phyloP scores from a whole-genome alignment of 2,113 vertebrate genomes.

The Caranx melampygus region DNA sequence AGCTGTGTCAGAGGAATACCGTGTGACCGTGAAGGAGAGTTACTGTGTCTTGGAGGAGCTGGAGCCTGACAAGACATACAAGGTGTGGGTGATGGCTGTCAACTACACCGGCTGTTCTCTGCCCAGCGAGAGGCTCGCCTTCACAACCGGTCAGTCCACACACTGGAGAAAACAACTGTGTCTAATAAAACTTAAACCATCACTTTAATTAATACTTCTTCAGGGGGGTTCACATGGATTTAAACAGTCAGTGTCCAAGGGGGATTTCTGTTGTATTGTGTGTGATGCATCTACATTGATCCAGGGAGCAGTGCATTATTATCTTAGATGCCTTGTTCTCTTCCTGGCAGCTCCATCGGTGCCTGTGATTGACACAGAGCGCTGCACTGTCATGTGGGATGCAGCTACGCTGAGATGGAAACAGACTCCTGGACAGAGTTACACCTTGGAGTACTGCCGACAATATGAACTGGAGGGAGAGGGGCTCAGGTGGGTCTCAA shows the following conservation, averaged over 20 bases:
- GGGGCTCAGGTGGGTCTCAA: slow-evolving; percentile 90
- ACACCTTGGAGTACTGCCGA: slow-evolving; percentile 93
- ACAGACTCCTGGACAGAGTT: slow-evolving; percentile 79
- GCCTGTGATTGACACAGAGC: slow-evolving; percentile 88
- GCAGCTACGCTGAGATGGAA: slow-evolving; percentile 89
- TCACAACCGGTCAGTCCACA: slow-evolving; percentile 90
- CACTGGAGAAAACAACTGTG: background rate
- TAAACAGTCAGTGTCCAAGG: background rate
- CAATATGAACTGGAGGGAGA: slow-evolving; percentile 94
- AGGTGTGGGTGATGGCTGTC: slow-evolving; percentile 98
- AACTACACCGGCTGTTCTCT: slow-evolving; percentile 96
- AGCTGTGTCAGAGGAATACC: slow-evolving; percentile 95
- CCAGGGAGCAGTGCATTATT: background rate
- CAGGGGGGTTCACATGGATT: background rate
- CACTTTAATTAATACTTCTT: background rate
- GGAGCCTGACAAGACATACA: slow-evolving; percentile 91
- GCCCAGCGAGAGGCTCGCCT: slow-evolving; percentile 91
- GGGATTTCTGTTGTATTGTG: background rate
- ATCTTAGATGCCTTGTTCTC: slow-evolving; percentile 2
- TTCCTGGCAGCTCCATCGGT: slow-evolving; percentile 87
- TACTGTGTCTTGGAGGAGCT: slow-evolving; percentile 95
- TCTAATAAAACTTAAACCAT: background rate
- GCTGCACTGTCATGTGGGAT: slow-evolving; percentile 92
- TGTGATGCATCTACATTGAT: background rate
- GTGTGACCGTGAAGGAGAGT: slow-evolving; percentile 96